These are phyloP conservation scores for Xylocopa sonorina DNA, from an alignment of 1,140 invertebrate species.

Conservation along the genomic window DNA sequence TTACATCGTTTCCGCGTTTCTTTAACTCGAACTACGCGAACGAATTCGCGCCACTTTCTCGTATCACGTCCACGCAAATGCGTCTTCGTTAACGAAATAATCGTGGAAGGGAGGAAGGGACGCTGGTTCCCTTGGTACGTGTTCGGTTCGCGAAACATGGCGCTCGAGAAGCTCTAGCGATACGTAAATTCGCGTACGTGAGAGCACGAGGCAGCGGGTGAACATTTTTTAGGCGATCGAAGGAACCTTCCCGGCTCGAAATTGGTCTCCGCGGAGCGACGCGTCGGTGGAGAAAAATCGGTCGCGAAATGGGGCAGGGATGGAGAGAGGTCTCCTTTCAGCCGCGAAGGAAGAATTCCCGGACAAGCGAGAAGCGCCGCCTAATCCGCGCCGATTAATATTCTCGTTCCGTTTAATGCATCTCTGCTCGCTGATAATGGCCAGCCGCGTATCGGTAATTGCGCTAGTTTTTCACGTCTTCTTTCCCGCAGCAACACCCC, in stretches of 20 bases:
- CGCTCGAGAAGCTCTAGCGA: neutral
- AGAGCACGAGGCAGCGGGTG: too few relatives aligned
- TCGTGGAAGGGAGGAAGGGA: neutral
- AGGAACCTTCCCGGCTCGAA: too few relatives aligned
- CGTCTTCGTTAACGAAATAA: neutral
- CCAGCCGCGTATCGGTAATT: conserved; percentile 36
- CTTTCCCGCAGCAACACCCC: conserved; percentile 23
- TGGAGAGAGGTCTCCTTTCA: neutral
- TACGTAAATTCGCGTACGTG: neutral
- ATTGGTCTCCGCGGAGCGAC: neutral
- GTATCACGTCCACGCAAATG: too few relatives aligned
- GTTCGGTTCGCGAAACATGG: neutral
- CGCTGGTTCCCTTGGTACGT: neutral
- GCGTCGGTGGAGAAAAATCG: neutral
- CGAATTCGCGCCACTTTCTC: too few relatives aligned
- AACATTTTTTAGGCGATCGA: neutral
- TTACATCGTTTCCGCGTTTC: too few relatives aligned
- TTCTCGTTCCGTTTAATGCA: conserved; percentile 31
- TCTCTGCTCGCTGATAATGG: conserved; percentile 39
- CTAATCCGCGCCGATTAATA: conserved; percentile 39
- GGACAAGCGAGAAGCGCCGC: too few relatives aligned
- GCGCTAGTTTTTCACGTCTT: conserved; percentile 35
- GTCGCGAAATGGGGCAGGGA: neutral
- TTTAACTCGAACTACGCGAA: too few relatives aligned
- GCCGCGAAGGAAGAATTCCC: neutral